Conservation (phyloP, 2,113 vertebrate genomes). For the Osmerus mordax region DNA sequence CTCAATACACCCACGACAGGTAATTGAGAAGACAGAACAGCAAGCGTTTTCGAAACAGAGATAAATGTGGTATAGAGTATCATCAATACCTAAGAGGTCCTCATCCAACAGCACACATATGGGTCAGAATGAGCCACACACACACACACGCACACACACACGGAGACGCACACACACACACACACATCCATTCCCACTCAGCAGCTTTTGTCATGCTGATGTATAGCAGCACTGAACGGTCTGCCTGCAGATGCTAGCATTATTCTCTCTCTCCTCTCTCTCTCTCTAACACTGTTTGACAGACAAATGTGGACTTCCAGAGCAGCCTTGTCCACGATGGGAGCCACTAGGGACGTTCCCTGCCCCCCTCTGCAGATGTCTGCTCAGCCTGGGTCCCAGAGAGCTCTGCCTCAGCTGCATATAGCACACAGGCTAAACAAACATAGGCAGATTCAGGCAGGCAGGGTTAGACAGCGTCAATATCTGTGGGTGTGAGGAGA, state of each 20-base stretch:
- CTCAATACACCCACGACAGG: too few species aligned
- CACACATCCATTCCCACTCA: constrained; percentile 37
- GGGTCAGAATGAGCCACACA: background rate
- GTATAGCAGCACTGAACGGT: constrained; percentile 22
- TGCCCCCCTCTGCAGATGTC: constrained; percentile 31
- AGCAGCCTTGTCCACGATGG: constrained; percentile 44
- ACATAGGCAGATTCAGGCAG: background rate
- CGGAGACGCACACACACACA: background rate
- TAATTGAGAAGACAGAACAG: too few species aligned
- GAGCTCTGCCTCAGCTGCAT: background rate
- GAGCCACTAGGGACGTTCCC: constrained; percentile 43
- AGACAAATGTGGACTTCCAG: constrained; percentile 41
- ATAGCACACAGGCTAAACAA: background rate
- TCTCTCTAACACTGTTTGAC: constrained; percentile 21
- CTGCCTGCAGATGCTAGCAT: constrained; percentile 36
- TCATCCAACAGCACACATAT: constrained; percentile 34
- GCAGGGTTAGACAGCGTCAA: background rate
- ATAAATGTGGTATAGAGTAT: too few species aligned
- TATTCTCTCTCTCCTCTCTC: constrained; percentile 15
- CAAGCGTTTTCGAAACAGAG: too few species aligned
- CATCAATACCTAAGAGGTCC: constrained; percentile 28
- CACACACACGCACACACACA: background rate
- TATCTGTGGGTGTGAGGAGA: background rate
- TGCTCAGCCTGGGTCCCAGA: constrained; percentile 20
- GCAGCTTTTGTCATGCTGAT: constrained; percentile 61